A percentile compares a stretch with the other conserved stretches of the same genome.
Evolutionary conservation across 23 tunicate genomes (phyloP).

Genomic region (Pegea sp.): DNA sequence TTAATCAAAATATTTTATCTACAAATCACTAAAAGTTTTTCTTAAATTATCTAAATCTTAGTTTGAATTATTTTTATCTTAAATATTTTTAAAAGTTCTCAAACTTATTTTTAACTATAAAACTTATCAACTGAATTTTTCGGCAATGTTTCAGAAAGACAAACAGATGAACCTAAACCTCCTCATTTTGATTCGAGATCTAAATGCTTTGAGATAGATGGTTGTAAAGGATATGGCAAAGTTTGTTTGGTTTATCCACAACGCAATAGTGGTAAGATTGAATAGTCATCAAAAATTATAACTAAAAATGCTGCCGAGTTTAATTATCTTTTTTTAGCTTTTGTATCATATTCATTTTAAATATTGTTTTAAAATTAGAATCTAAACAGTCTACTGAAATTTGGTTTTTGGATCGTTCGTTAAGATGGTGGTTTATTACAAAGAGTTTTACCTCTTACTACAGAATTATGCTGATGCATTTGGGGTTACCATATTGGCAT

Average conservation of each 20-base stretch:
- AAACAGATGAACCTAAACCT: constrained; percentile 3
- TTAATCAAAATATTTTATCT: not conserved
- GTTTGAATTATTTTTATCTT: not conserved
- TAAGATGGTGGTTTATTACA: constrained; percentile 43
- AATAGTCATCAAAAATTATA: no score
- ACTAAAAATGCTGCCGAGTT: no score
- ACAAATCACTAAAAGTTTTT: not conserved
- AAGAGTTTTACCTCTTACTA: constrained; percentile 46
- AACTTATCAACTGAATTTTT: no score
- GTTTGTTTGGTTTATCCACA: constrained; percentile 60
- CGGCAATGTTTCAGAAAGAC: no score
- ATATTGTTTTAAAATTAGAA: not conserved
- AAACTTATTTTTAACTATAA: no score
- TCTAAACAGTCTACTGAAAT: constrained; percentile 46
- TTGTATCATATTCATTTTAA: not conserved
- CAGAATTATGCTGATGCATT: constrained; percentile 71
- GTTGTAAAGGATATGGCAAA: constrained; percentile 65
- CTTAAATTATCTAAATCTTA: not conserved
- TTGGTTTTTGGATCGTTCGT: constrained; percentile 64
- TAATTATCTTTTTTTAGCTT: not conserved
- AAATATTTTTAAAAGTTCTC: not conserved
- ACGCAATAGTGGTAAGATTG: constrained; percentile 36
- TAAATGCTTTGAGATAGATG: constrained; percentile 59
- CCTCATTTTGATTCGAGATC: constrained; percentile 78
- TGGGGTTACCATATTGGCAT: constrained; percentile 82